A percentile compares a stretch with the other conserved stretches of the same genome.
phyloP scores from a whole-genome alignment of 2,113 vertebrate species.

The Aspidoscelis tigris region DNA sequence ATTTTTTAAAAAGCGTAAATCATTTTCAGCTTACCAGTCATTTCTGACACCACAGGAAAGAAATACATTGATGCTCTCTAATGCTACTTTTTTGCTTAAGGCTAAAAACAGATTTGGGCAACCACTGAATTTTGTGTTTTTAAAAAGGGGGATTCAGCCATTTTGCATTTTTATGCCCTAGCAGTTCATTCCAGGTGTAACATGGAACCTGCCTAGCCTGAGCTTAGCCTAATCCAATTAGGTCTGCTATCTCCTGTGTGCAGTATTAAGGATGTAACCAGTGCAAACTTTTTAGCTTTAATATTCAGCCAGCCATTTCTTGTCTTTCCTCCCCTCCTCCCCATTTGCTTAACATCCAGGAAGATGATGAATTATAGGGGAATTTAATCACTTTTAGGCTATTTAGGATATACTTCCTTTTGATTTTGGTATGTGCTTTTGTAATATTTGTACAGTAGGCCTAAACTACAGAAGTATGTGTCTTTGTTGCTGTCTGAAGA shows the following conservation, averaged over 20 bases:
- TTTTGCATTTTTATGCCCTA: neutral
- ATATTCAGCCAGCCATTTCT: neutral
- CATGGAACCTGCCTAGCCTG: neutral
- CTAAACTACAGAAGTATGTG: slow-evolving; percentile 23
- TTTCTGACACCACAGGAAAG: slow-evolving; percentile 8
- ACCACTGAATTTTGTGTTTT: neutral
- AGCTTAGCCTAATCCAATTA: neutral
- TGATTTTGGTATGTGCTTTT: neutral
- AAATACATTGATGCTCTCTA: neutral
- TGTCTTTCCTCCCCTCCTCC: neutral
- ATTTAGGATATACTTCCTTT: neutral
- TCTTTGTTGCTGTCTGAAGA: slow-evolving; percentile 33
- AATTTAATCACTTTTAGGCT: neutral
- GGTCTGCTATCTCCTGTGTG: neutral
- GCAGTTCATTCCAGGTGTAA: neutral
- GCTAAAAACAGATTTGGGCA: neutral
- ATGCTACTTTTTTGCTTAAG: neutral
- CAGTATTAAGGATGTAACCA: neutral
- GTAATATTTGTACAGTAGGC: neutral
- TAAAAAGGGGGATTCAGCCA: neutral
- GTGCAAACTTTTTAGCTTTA: neutral
- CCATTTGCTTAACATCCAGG: neutral
- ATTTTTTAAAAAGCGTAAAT: neutral
- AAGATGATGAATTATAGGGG: neutral
- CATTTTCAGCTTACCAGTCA: neutral